These are phyloP conservation scores for Cydia pomonella DNA, from an alignment of 1,140 invertebrate species.

Conservation along the genomic window DNA sequence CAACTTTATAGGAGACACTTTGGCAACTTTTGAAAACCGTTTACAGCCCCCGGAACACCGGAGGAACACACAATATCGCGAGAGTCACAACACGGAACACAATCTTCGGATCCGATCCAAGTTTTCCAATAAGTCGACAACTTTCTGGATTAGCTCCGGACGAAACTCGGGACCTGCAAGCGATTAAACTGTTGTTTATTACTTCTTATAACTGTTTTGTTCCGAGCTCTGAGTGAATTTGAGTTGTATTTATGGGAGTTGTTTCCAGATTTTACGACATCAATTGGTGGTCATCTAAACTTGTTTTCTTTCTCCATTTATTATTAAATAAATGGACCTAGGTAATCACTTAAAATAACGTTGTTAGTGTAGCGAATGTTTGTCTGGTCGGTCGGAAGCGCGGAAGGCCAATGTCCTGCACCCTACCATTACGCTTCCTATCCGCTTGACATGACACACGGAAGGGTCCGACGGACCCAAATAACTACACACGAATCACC, in stretches of 20 bases:
- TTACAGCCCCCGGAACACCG: slow-evolving; percentile 55
- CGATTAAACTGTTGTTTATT: slow-evolving; percentile 54
- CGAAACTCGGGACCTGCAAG: slow-evolving; percentile 53
- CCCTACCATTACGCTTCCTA: slow-evolving; percentile 61
- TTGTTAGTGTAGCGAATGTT: slow-evolving; percentile 22
- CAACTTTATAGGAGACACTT: slow-evolving; percentile 81
- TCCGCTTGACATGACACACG: slow-evolving; percentile 50
- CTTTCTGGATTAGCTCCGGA: slow-evolving; percentile 42
- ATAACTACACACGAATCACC: slow-evolving; percentile 11
- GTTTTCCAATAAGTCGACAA: slow-evolving; percentile 35
- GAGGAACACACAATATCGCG: slow-evolving; percentile 43
- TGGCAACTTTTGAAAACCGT: slow-evolving; percentile 62
- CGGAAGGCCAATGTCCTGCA: slow-evolving; percentile 68
- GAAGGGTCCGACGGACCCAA: slow-evolving; percentile 49
- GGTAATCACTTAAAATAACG: background rate
- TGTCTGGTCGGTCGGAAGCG: slow-evolving; percentile 37
- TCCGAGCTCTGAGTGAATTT: slow-evolving; percentile 33
- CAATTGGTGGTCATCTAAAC: background rate
- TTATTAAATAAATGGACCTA: background rate
- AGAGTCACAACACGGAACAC: slow-evolving; percentile 32
- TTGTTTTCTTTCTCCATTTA: background rate
- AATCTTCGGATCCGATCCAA: slow-evolving; percentile 26
- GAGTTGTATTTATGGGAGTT: slow-evolving; percentile 28
- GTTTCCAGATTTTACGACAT: background rate
- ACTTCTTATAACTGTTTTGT: slow-evolving; percentile 36